These are phyloP conservation scores for Microcebus lehilahytsara DNA, from an alignment of 2,113 vertebrate genomes.

Conservation along the genomic window DNA sequence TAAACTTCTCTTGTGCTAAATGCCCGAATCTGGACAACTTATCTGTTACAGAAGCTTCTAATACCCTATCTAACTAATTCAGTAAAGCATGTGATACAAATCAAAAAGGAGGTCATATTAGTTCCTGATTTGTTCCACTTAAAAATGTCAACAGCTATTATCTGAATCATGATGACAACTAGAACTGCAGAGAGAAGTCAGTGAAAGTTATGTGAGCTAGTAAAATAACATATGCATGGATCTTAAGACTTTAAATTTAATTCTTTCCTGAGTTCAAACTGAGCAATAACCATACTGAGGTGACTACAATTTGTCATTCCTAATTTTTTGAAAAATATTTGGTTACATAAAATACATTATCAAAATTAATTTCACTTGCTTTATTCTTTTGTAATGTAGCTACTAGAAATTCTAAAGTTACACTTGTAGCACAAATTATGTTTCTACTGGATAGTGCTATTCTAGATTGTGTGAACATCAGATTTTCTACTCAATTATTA, in stretches of 20 bases:
- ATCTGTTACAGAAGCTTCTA: background rate
- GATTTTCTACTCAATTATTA: background rate
- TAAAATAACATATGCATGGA: background rate
- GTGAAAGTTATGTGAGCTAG: background rate
- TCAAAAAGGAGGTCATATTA: slow-evolving; percentile 33
- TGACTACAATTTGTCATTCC: background rate
- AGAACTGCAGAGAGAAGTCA: background rate
- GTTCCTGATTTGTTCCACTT: slow-evolving; percentile 38
- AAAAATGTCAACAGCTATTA: slow-evolving; percentile 35
- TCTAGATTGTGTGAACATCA: background rate
- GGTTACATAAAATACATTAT: background rate
- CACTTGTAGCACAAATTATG: background rate
- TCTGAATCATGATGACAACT: slow-evolving; percentile 36
- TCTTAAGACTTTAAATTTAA: background rate
- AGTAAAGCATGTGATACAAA: slow-evolving; percentile 27
- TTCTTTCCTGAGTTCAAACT: background rate
- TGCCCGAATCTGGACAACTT: background rate
- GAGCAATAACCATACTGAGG: background rate
- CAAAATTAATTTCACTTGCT: slow-evolving; percentile 21
- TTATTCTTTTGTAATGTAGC: background rate
- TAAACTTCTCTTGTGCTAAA: background rate
- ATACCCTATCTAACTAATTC: background rate
- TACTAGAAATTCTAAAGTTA: background rate
- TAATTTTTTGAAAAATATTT: background rate
- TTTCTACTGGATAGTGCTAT: background rate